Evolutionary conservation across 2,797 vertebrate genomes (phyloP).

Genomic region (Microctenopoma stevenorrisi): DNA sequence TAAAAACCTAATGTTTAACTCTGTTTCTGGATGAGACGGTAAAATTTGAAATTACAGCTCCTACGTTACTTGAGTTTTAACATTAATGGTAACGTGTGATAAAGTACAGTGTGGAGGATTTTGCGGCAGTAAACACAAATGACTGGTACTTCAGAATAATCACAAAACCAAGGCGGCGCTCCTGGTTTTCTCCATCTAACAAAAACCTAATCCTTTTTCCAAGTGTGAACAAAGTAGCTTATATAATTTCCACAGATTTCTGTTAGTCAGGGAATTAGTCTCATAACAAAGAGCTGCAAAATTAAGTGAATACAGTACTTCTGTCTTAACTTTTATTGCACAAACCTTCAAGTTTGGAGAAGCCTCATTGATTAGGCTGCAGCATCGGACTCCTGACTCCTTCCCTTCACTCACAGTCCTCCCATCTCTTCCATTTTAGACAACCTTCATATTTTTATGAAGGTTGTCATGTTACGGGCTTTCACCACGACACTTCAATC

Average conservation of each 20-base stretch:
- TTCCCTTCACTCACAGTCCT: not conserved
- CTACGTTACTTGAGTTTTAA: slow-evolving; percentile 22
- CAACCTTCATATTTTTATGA: not conserved
- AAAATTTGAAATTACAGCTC: slow-evolving; percentile 39
- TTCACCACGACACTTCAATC: slow-evolving; percentile 25
- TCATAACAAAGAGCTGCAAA: slow-evolving; percentile 38
- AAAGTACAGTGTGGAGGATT: slow-evolving; percentile 9
- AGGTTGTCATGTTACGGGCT: not conserved
- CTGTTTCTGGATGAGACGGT: slow-evolving; percentile 13
- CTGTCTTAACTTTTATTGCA: slow-evolving; percentile 71
- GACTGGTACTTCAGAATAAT: slow-evolving; percentile 10
- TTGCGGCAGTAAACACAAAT: slow-evolving; percentile 37
- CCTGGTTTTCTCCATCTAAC: slow-evolving; percentile 14
- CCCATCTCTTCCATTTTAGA: slow-evolving; percentile 8
- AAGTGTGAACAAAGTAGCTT: slow-evolving; percentile 26
- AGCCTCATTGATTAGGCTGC: slow-evolving; percentile 55
- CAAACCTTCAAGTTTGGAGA: slow-evolving; percentile 58
- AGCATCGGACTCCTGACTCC: slow-evolving; percentile 37
- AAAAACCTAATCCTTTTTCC: not conserved
- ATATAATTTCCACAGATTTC: slow-evolving; percentile 8
- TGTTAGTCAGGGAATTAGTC: slow-evolving; percentile 23
- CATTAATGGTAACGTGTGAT: slow-evolving; percentile 1
- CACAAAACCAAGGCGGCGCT: not conserved
- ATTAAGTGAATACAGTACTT: slow-evolving; percentile 41
- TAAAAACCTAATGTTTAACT: slow-evolving; percentile 49